These are phyloP conservation scores for Catocala nupta DNA, from an alignment of 2,888 invertebrate species.

Conservation along the genomic window DNA sequence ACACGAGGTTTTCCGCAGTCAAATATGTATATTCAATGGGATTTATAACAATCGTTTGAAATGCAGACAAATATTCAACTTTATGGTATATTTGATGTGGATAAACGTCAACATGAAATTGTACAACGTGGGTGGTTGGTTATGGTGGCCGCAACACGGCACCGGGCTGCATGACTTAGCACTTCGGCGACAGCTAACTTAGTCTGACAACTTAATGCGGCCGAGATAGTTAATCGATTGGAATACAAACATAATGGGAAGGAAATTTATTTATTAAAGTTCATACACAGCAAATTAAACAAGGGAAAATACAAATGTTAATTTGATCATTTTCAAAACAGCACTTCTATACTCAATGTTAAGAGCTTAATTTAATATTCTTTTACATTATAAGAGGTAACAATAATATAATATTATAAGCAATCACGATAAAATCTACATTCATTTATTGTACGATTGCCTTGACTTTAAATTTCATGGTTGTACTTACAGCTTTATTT, in stretches of 20 bases:
- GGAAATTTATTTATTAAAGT: slow-evolving; percentile 10
- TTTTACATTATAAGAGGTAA: slow-evolving; percentile 26
- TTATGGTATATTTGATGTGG: slow-evolving; percentile 50
- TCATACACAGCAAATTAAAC: neutral
- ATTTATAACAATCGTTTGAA: slow-evolving; percentile 19
- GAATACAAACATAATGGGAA: slow-evolving; percentile 22
- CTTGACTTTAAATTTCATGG: slow-evolving; percentile 43
- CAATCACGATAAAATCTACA: slow-evolving; percentile 53
- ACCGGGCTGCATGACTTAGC: slow-evolving; percentile 64
- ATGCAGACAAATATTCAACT: slow-evolving; percentile 43
- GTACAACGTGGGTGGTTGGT: slow-evolving; percentile 66
- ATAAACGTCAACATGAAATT: slow-evolving; percentile 49
- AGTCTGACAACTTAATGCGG: slow-evolving; percentile 59
- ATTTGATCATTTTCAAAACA: neutral
- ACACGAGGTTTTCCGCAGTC: slow-evolving; percentile 1
- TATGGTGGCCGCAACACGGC: slow-evolving; percentile 54
- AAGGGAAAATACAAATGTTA: neutral
- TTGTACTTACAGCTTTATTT: slow-evolving; percentile 38
- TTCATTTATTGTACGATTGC: slow-evolving; percentile 39
- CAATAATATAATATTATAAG: slow-evolving; percentile 29
- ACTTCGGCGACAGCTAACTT: slow-evolving; percentile 60
- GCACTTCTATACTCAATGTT: slow-evolving; percentile 6
- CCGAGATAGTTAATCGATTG: slow-evolving; percentile 42
- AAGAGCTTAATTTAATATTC: slow-evolving; percentile 16
- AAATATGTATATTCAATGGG: slow-evolving; percentile 3